Conservation (phyloP, 2,113 vertebrate genomes). For the Salvelinus sp. region DNA sequence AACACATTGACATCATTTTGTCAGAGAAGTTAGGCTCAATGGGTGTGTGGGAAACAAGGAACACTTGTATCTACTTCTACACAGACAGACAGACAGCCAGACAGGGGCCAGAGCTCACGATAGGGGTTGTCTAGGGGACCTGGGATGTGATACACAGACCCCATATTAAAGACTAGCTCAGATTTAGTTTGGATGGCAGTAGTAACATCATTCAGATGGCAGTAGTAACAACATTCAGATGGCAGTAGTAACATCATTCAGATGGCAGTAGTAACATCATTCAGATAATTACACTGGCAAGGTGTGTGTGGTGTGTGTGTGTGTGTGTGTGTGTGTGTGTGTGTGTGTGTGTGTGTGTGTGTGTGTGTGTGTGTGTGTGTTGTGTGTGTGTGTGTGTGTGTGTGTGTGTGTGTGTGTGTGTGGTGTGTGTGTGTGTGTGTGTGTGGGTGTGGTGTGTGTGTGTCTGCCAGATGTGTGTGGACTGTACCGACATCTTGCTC, state of each 20-base stretch:
- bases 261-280: background rate
- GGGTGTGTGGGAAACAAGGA: background rate
- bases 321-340: too few species aligned
- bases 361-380: too few species aligned
- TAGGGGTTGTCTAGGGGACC: background rate
- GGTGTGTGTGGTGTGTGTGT: too few species aligned
- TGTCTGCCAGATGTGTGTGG: conserved; percentile 8
- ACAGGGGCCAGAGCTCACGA: background rate
- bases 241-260: too few species aligned
- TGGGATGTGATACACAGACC: background rate
- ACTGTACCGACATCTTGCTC: background rate
- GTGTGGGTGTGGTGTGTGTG: background rate
- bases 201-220: background rate
- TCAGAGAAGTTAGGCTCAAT: background rate
- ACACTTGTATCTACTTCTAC: background rate
- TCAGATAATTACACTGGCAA: conserved; percentile 46
- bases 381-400: too few species aligned
- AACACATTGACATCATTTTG: conserved; percentile 59
- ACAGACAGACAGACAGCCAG: background rate
- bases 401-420: too few species aligned
- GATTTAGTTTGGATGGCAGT: background rate
- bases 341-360: too few species aligned
- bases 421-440: too few species aligned
- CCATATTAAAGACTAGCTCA: background rate
- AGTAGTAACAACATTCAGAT: too few species aligned